phyloP scores from a whole-genome alignment of 2,113 vertebrate genomes.

The Gobio gobio region DNA sequence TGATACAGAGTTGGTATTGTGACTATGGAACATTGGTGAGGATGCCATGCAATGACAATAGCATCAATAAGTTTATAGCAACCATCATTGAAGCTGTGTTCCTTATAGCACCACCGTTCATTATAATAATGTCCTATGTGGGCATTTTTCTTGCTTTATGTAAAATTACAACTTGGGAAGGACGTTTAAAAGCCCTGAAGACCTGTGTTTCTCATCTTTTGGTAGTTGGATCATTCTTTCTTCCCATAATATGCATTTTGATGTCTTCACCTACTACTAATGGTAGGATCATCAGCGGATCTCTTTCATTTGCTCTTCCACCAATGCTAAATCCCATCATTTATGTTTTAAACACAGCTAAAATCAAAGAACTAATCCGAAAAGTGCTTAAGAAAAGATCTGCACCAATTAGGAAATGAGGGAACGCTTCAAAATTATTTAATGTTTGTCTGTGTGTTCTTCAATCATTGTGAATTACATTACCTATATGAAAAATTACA shows the following conservation, averaged over 20 bases:
- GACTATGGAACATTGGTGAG: conserved; percentile 65
- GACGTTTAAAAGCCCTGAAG: conserved; percentile 63
- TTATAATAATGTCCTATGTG: conserved; percentile 49
- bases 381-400: background rate
- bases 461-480: background rate
- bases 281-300: conserved; percentile 47
- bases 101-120: conserved; percentile 45
- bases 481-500: background rate
- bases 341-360: conserved; percentile 4
- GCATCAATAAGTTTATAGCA: conserved; percentile 46
- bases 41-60: conserved; percentile 66
- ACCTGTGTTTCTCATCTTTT: conserved; percentile 69
- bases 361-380: conserved; percentile 51
- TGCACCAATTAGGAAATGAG: no score
- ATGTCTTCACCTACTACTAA: conserved; percentile 29
- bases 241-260: conserved; percentile 48
- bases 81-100: background rate
- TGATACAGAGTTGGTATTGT: conserved; percentile 73
- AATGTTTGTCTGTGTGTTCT: background rate
- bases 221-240: conserved; percentile 60
- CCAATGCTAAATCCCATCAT: conserved; percentile 5
- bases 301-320: conserved; percentile 37
- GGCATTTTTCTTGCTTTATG: conserved; percentile 51
- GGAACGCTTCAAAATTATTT: background rate
- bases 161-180: conserved; percentile 56